These are phyloP conservation scores for Apamea anceps DNA, from an alignment of 2,888 invertebrate species.

Conservation along the genomic window DNA sequence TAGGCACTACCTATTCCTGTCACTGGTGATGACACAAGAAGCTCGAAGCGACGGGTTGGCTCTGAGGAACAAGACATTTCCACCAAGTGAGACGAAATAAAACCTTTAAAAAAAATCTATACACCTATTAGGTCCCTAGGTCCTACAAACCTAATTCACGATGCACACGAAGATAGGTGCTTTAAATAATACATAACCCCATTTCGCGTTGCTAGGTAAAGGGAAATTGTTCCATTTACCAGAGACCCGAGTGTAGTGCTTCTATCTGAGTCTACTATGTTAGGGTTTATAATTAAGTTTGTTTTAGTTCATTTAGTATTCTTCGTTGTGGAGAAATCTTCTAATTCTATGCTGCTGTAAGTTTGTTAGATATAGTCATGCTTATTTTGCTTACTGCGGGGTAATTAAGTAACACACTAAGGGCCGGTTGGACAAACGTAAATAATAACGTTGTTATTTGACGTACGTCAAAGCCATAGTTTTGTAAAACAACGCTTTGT, in stretches of 20 bases:
- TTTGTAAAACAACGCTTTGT: too few relatives aligned
- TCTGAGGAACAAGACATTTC: neutral
- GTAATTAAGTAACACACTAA: neutral
- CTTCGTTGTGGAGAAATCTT: neutral
- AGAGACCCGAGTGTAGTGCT: conserved; percentile 18
- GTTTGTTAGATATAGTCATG: neutral
- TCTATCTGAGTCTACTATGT: conserved; percentile 23
- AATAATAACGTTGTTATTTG: too few relatives aligned
- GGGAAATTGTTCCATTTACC: conserved; percentile 48
- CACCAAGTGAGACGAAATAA: neutral
- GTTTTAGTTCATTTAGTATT: conserved; percentile 32
- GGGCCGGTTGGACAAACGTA: neutral
- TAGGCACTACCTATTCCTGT: too few relatives aligned
- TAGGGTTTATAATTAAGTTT: conserved; percentile 43
- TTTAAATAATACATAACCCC: conserved; percentile 48
- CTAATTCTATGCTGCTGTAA: neutral
- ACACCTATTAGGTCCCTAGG: conserved; percentile 6
- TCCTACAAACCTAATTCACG: conserved; percentile 35
- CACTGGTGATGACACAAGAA: too few relatives aligned
- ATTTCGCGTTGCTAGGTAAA: conserved; percentile 24
- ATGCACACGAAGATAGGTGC: conserved; percentile 16
- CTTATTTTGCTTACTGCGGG: neutral
- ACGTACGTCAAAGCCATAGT: too few relatives aligned
- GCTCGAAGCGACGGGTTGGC: too few relatives aligned
- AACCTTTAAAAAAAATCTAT: conserved; percentile 11